Percentiles rank a stretch among this genome's conserved stretches.
phyloP scores from a whole-genome alignment of 2,113 vertebrate species.

The Nycticebus coucang region DNA sequence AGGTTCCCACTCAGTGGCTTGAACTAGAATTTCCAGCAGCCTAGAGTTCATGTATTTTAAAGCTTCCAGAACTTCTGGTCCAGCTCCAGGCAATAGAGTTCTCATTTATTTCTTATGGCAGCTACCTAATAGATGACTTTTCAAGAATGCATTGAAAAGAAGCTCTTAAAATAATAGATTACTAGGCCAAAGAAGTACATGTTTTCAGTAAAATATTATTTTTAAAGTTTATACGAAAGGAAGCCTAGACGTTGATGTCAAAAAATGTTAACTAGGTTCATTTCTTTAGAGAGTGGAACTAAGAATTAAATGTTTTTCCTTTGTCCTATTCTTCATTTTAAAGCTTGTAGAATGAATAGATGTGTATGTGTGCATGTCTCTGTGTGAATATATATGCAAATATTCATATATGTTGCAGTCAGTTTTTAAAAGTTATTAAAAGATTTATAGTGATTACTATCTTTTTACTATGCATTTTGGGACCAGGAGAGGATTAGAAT shows the following conservation, averaged over 20 bases:
- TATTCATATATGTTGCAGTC: neutral
- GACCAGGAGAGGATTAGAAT: rapidly evolving
- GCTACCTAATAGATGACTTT: neutral
- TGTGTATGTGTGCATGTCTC: neutral
- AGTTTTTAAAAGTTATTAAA: neutral
- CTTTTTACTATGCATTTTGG: neutral
- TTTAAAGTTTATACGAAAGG: neutral
- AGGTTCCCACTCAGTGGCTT: neutral
- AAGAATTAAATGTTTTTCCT: neutral
- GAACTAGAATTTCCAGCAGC: neutral
- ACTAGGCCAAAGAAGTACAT: neutral
- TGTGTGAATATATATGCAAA: neutral
- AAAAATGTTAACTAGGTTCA: neutral
- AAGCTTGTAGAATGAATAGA: neutral
- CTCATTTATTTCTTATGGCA: neutral
- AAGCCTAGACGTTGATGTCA: neutral
- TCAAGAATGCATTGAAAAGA: neutral
- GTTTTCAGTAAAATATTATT: slow-evolving; percentile 1
- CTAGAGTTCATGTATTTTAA: neutral
- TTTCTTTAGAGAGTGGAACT: neutral
- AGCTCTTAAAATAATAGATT: neutral
- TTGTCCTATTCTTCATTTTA: neutral
- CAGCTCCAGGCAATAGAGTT: neutral
- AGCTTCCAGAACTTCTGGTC: neutral
- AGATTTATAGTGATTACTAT: neutral